phyloP scores from a whole-genome alignment of 2,797 vertebrate species.

The Mustela erminea region DNA sequence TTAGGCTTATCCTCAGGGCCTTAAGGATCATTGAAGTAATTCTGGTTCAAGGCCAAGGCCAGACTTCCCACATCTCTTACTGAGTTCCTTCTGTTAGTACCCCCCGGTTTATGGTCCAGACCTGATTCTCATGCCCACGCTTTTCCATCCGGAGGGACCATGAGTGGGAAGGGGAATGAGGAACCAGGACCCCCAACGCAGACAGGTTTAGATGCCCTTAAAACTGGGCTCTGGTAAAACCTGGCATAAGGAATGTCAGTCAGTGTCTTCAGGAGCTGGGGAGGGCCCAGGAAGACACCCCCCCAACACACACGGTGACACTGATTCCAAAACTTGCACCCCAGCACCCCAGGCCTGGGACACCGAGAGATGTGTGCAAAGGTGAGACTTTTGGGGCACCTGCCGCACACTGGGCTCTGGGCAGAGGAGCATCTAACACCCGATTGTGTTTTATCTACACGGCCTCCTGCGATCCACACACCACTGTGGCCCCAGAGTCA shows the following conservation, averaged over 20 bases:
- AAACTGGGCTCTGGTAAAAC: not conserved
- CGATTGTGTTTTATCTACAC: accelerated
- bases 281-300: not conserved
- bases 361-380: not conserved
- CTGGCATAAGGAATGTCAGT: too few species aligned
- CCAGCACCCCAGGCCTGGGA: not conserved
- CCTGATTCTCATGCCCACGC: not conserved
- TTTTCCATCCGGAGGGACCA: not conserved
- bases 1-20: not conserved
- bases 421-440: not conserved
- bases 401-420: not conserved
- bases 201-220: not conserved
- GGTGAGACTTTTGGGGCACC: not conserved
- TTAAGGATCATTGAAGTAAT: not conserved
- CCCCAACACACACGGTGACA: not conserved
- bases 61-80: not conserved
- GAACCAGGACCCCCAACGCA: not conserved
- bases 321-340: not conserved
- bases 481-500: not conserved
- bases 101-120: not conserved
- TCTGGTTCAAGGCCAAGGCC: not conserved
- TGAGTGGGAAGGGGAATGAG: not conserved
- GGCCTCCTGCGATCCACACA: accelerated
- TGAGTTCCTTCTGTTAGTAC: not conserved
- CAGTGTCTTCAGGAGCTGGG: not conserved